Base-by-base conservation (phyloP, 2,797 vertebrate genomes). In the Linurgus olivaceus region DNA sequence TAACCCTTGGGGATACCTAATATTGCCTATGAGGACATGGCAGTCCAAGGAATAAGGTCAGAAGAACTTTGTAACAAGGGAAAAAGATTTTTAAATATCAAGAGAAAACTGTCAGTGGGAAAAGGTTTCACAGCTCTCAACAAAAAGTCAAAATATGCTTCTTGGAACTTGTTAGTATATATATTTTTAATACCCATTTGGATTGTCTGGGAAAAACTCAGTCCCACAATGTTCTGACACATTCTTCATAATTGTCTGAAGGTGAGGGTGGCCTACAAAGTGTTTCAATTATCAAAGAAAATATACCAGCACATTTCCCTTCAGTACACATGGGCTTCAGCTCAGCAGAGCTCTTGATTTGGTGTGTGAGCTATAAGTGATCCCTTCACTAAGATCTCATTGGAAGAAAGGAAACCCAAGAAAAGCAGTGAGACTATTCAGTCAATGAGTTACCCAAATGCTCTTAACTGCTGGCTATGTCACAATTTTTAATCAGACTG, bases 281-380 rank as follows among this genome's bases (percentile, higher is more conserved):
- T 54, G n/a, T 86, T 93, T 93, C 78, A 85, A 14, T 88, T 87
- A 83, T 77, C 38, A 87, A 94, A 77, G 68, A 91, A 89, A 80
- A 89, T 92, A 74, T 67, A 89, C 75, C 40, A 94, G 23, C 35
- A 65, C 57, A 58, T 79, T 95, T 68, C 16, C 45, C 38, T 85
- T 87, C 65, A 71, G 50, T 48, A 67, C 45, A 89, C 2, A 0
- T 87, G 74, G 68, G 57, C 42, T 91, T 90, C 61, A 79, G 0
- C 52, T 94, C 42, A 61, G 37, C 57, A 92, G 52, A 75, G 38
- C 6, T 20, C 55, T 93, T 83, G 77, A 77, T 92, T 90, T 75
- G 42, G 37, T 71, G 44, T n/a, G 11, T 29, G 54, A 84, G 21
- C 66, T 3, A 1, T 74, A 93, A 70, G 18, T 58, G 13, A 14